phyloP scores from a whole-genome alignment of 2,888 invertebrate genomes.

The Epinotia brunnichana region DNA sequence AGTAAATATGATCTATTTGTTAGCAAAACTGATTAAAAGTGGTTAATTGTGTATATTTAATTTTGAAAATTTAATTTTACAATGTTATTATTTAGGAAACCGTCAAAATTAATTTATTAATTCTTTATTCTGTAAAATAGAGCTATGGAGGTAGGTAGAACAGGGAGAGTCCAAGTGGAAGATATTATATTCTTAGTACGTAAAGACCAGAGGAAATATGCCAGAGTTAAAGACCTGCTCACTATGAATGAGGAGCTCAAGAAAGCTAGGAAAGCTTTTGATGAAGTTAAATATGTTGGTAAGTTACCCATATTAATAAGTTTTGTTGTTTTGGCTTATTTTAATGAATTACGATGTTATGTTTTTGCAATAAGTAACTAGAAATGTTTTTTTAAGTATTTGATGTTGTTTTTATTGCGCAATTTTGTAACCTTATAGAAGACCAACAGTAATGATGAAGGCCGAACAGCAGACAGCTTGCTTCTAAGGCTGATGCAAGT shows the following conservation, averaged over 20 bases:
- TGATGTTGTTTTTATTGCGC: constrained; percentile 46
- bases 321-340: constrained; percentile 32
- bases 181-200: constrained; percentile 98
- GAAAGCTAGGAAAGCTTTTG: constrained; percentile 99
- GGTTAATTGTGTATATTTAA: not conserved
- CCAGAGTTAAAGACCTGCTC: constrained; percentile 97
- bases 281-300: constrained; percentile 98
- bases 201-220: constrained; percentile 98
- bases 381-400: constrained; percentile 28
- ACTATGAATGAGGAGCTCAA: constrained; percentile 99
- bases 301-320: constrained; percentile 59
- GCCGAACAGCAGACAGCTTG: constrained; percentile 67
- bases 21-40: not conserved
- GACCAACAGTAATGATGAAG: constrained; percentile 79
- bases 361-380: constrained; percentile 23
- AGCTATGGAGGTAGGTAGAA: constrained; percentile 98
- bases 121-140: constrained; percentile 74
- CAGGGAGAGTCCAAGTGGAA: constrained; percentile 98
- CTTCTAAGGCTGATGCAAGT: constrained; percentile 82
- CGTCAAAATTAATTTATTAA: too few relatives aligned
- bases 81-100: not conserved
- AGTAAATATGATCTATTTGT: constrained; percentile 71
- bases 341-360: constrained; percentile 20
- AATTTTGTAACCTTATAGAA: constrained; percentile 76
- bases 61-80: too few relatives aligned